Conservation (phyloP, 2,888 invertebrate genomes). For the Oegoconia quadripuncta region DNA sequence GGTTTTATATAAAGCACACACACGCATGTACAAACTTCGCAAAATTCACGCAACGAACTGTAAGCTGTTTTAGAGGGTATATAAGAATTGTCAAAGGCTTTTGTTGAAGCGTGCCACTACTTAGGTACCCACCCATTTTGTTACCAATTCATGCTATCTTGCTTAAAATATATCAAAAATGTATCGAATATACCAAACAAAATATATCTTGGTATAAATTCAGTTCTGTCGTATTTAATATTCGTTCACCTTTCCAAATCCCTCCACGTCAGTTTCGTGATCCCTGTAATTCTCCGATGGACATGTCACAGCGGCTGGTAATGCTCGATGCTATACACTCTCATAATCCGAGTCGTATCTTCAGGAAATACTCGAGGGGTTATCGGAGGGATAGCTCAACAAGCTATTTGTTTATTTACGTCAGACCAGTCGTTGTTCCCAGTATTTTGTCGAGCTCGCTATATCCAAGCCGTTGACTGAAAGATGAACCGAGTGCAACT, state of each 20-base stretch:
- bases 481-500: constrained; percentile 27
- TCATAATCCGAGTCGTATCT: too few species aligned
- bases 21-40: too few species aligned
- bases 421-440: neutral
- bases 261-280: constrained; percentile 29
- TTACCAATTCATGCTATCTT: too few species aligned
- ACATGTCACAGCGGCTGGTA: constrained; percentile 19
- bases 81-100: too few species aligned
- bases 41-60: too few species aligned
- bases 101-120: too few species aligned
- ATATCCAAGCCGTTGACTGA: constrained; percentile 24
- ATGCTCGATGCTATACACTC: too few species aligned
- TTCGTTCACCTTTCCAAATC: constrained; percentile 30
- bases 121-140: too few species aligned
- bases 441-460: constrained; percentile 24
- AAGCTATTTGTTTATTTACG: constrained; percentile 29
- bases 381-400: constrained; percentile 20
- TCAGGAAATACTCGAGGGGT: neutral
- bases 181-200: too few species aligned
- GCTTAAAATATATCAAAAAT: too few species aligned
- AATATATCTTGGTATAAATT: too few species aligned
- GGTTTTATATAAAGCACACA: constrained; percentile 14
- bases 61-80: too few species aligned
- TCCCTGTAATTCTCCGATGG: constrained; percentile 35
- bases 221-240: constrained; percentile 31